Base-by-base conservation (phyloP, 2,113 vertebrate species). In the Castor canadensis region DNA sequence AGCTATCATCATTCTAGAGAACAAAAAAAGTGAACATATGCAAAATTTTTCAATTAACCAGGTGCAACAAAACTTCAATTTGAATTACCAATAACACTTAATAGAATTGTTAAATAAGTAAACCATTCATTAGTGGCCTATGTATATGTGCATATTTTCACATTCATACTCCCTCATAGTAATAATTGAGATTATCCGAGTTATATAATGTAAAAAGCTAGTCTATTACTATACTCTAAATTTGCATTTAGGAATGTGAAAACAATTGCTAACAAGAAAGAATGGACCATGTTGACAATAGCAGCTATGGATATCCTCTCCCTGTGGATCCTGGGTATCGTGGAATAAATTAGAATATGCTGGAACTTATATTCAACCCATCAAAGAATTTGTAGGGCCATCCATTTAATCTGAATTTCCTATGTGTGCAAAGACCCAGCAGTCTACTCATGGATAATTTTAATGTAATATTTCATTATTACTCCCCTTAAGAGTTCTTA, bases 41-140 rank as follows among this genome's bases (percentile, higher is more conserved):
- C 81, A 69, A 54, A 90, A 81, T 90, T 67, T 81, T 86, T 89
- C 89, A 92, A 72, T 88, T 96, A 60, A 85, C 67, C 92, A 88
- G 26, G 10, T 38, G 17, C 60, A 96, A 89, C 38, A 76, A 94
- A n/a, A 91, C 58, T 88, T 96, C 69, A 58, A 32, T 54, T 79
- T 96, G n/a, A 93, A 91, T 67, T 92, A 45, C 67, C 58, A 79
- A 19, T 72, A 79, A 69, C 11, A 92, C 56, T 77, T 77, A 82
- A 81, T 91, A 28, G 67, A 88, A 24, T 76, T 88, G 30, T 66
- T 92, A 91, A 95, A 82, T 89, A 66, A 96, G 72, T 52, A 97
- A 75, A 54, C 72, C 60, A 58, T 49, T 84, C 67, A 86, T 92
- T 69, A 82, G 40, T 81, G 69, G 32, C 40, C 77, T 85, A 49